Evolutionary conservation across 2,888 invertebrate genomes (phyloP), one percentile per base, ranked within the genome.

Genomic region (Rhimphoctona megacephalus): DNA sequence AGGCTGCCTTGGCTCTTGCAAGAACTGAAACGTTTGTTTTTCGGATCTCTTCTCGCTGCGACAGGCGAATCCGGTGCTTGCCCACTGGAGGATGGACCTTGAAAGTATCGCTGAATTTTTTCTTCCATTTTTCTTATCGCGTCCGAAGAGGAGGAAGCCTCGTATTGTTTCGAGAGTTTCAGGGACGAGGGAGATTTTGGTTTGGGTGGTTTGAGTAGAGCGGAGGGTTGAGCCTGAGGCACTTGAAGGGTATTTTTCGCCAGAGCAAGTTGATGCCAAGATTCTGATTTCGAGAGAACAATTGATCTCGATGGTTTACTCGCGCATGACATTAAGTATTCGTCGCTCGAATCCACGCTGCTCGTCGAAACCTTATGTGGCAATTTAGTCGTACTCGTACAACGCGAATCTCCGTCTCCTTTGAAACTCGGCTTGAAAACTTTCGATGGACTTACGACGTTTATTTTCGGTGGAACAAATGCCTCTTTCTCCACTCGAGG

Each of bases 111-210:
- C 85, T 94, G 91, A 19, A 94, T 92, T 70, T 92, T 94, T 57
- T 94, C 92, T 81, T 94, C 94, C 92, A 94, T 94, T 82, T 92
- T 94, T 81, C 92, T 93, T 52, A 92, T 90, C 74, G 90, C 90
- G 74, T 93, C 92, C 30, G 92, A 90, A 14, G 91, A 89, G 19
- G 90, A 89, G 2, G 93, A 92, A 17, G 98, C 98, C 94, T 98
- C 98, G 93, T 96, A 98, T 91, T 98, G 96, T 92, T 97, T 98
- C 0, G 97, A 97, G 77, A 97, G 95, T 49, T 96, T 96, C 89
- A 97, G 95, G 64, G 96, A 95, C 91, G 97, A 97, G 91, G 97
- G 97, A 0, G 97, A 97, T 92, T 97, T 97, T 4, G 97, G 96
- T 91, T 97, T 95, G 39, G 95, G 92, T 54, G 94, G 93, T 83